phyloP scores from a whole-genome alignment of 2,888 invertebrate genomes.

The Ophonus ardosiacus region DNA sequence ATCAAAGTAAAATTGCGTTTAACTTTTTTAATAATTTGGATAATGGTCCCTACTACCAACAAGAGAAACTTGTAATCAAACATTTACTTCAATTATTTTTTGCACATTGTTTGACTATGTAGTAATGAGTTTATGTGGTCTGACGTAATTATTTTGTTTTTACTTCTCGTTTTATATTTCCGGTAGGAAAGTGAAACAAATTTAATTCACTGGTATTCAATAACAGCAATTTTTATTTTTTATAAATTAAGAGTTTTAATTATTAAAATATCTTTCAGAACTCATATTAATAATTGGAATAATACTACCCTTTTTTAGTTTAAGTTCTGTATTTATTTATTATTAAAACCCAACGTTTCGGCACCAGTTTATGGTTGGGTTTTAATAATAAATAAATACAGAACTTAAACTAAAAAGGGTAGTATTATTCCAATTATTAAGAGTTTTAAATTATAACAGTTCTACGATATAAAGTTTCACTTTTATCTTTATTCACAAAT shows the following conservation, averaged over 20 bases:
- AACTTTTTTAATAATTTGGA: background rate
- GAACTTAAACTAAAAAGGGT: no score
- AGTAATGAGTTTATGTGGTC: slow-evolving; percentile 15
- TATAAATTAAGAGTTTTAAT: no score
- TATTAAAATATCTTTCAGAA: no score
- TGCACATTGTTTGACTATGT: background rate
- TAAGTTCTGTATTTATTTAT: no score
- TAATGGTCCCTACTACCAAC: background rate
- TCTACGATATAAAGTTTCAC: background rate
- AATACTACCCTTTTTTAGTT: no score
- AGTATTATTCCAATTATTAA: no score
- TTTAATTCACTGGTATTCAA: slow-evolving; percentile 3
- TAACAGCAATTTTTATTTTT: slow-evolving; percentile 11
- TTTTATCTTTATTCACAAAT: background rate
- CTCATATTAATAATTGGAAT: no score
- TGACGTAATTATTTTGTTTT: background rate
- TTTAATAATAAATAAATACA: no score
- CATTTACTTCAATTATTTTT: background rate
- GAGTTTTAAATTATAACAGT: background rate
- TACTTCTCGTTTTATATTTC: slow-evolving; percentile 10
- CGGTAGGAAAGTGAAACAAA: slow-evolving; percentile 35
- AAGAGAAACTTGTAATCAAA: background rate
- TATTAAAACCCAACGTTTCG: no score
- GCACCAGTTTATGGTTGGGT: no score
- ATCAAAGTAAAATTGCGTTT: background rate